Percentiles rank a stretch among this genome's conserved stretches.
Evolutionary conservation across 2,113 vertebrate species (phyloP).

Genomic region (Myodes glareolus): DNA sequence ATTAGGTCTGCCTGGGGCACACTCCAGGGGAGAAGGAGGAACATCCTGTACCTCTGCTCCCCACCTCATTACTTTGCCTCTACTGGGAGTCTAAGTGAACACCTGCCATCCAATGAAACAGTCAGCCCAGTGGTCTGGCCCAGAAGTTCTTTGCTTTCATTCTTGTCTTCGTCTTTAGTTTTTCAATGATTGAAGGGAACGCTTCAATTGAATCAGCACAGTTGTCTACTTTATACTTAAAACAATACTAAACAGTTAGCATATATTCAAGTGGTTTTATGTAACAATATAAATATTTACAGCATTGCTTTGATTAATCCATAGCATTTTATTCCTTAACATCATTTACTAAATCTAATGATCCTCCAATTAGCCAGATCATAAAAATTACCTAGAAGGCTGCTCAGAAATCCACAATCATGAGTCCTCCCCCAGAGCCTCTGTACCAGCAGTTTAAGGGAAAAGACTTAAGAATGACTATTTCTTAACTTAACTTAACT

Average conservation of each 20-base stretch:
- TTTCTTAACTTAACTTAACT: too few relatives aligned
- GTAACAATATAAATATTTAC: neutral
- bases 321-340: conserved; percentile 8
- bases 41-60: neutral
- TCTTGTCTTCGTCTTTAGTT: neutral
- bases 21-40: neutral
- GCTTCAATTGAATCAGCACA: neutral
- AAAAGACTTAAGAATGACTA: neutral
- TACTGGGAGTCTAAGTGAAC: neutral
- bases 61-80: neutral
- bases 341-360: neutral
- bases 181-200: neutral
- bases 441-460: neutral
- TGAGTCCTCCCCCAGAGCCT: neutral
- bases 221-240: neutral
- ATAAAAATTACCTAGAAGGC: neutral
- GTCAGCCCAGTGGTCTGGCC: fast-evolving
- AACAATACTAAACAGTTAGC: neutral
- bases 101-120: neutral
- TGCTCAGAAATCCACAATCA: neutral
- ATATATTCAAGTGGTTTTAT: neutral
- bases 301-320: neutral
- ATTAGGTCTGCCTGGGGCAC: neutral
- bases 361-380: neutral
- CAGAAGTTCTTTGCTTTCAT: neutral